Base-by-base conservation (phyloP, 2,113 vertebrate species). In the Jaculus jaculus region DNA sequence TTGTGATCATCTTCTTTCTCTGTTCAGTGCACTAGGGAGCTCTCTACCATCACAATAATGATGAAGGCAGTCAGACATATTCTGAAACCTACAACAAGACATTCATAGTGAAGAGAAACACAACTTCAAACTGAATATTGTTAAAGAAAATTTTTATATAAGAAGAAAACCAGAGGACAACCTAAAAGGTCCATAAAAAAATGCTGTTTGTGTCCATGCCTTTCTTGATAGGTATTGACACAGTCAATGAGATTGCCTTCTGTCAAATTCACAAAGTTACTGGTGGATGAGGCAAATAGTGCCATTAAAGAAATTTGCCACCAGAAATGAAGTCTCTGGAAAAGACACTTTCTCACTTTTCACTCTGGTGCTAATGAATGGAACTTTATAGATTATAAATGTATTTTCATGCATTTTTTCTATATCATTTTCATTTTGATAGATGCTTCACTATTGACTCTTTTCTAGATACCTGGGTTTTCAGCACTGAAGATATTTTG, bases 401-500 rank as follows among this genome's bases (percentile, higher is more conserved):
- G 74, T 23, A 74, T 16, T 63, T 90, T 82, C 9, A 80, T n/a
- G 83, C 42, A 63, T 58, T 77, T 11, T 69, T 74, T 23, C 60
- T 32, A 54, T 78, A 84, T 63, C 86, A 37, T 91, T 89, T 89
- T 84, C 13, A 84, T 74, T 81, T 91, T 82, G 51, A 2, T 47
- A 79, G 69, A 79, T 74, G 71, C 5, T 28, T 84, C 39, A 83
- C 17, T 21, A 2, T 28, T 20, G 2, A 82, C 51, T 68, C 39
- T 51, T 72, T 47, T 77, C 28, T 11, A 58, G 10, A 15, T 17
- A 77, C 37, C 1, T 75, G n/a, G 11, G 30, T 39, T 90, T 4
- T 80, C 34, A 71, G 5, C 3, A 90, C 77, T 80, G 54, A 32
- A 37, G 21, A 61, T 3, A 79, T 63, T 90, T 94, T 54, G 75